These are phyloP conservation scores for Gonioctena quinquepunctata DNA, from an alignment of 1,140 invertebrate species.

Conservation along the genomic window DNA sequence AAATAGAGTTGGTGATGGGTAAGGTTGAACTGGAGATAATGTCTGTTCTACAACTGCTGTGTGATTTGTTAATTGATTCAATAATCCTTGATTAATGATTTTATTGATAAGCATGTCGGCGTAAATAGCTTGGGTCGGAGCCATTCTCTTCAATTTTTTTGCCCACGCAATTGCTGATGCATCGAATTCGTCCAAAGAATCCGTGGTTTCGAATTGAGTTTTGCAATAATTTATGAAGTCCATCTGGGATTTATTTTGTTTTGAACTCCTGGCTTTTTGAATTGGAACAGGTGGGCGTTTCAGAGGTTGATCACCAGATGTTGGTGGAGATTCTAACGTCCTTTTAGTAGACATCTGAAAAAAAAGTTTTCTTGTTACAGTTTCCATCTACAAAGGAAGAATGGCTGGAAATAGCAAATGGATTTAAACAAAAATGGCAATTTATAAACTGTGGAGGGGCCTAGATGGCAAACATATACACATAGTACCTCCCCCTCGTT, in stretches of 20 bases:
- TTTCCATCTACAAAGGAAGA: slow-evolving; percentile 17
- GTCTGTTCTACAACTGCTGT: no score
- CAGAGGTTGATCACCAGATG: not conserved
- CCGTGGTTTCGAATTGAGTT: not conserved
- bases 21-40: no score
- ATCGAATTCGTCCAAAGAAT: not conserved
- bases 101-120: not conserved
- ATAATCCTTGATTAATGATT: not conserved
- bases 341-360: not conserved
- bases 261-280: not conserved
- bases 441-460: not conserved
- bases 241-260: not conserved
- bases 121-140: not conserved
- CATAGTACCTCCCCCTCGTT: not conserved
- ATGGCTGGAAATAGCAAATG: not conserved
- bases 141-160: slow-evolving; percentile 3
- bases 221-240: not conserved
- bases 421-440: not conserved
- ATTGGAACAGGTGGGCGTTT: not conserved
- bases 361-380: not conserved
- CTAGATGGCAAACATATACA: no score
- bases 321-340: not conserved
- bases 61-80: not conserved
- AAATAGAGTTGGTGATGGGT: no score
- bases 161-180: not conserved